Evolutionary conservation across 2,113 vertebrate species (phyloP), one percentile per base, ranked within the genome.

Genomic region (Pipra filicauda): DNA sequence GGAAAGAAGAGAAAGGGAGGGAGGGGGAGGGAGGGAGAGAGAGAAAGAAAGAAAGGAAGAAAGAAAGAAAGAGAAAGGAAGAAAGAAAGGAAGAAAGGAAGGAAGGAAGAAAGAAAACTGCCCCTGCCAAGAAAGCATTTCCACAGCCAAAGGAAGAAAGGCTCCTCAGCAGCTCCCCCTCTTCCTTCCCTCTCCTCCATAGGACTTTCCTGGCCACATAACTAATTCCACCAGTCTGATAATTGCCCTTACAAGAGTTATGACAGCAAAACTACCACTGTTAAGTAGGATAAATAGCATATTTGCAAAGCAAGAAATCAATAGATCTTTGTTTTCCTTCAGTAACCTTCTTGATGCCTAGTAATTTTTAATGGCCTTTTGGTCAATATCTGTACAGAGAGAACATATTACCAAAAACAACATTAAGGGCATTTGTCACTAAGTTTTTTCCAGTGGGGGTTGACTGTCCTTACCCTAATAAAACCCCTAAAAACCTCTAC

Each of bases 231-330:
- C 8, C 8, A 26, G 72, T 85, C 44, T 73, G 75, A 83, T 82
- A 83, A 86, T 44, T 65, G 48, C 23, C 20, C 57, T 93, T 58
- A 84, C 49, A 81, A 86, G 57, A 95, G 83, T 84, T 67, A 80
- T 5, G 6, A 8, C 59, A 55, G 67, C 43, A 94, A 88, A 96
- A 52, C 30, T 44, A 78, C 27, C 46, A 43, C 49, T 85, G 85
- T 93, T 94, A 95, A 94, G 55, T 7, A 89, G 94, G 71, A 94
- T 90, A 85, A 93, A 67, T 28, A 64, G 65, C 64, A 59, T 89
- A 66, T 72, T 88, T 92, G 43, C 81, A 89, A 86, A 94, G 72
- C 31, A 77, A 93, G 73, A 92, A 94, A 96, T 96, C 95, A 78
- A 95, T 92, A 72, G 73, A 64, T 71, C 82, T 91, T 81, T 48